Percentiles rank a stretch among this genome's conserved stretches.
Evolutionary conservation across 1,140 invertebrate genomes (phyloP).

Genomic region (Glossosoma conforme): DNA sequence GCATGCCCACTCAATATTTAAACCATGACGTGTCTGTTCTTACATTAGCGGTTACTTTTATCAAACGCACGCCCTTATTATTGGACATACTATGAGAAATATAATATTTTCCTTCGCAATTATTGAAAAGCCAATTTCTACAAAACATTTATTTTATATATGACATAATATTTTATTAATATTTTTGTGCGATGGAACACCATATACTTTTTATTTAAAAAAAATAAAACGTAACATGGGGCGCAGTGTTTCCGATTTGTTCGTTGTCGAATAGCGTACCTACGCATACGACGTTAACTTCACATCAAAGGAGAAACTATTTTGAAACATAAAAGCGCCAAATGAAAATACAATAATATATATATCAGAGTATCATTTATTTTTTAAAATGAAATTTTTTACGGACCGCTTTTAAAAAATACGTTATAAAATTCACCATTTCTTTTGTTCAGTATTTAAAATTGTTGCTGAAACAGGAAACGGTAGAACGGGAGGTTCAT

Average conservation of each 20-base stretch:
- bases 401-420: background rate
- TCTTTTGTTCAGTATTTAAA: constrained; percentile 15
- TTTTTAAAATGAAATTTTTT: background rate
- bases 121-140: background rate
- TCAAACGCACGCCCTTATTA: constrained; percentile 1
- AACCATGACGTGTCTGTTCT: constrained; percentile 1
- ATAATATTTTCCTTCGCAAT: background rate
- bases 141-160: background rate
- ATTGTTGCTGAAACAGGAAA: constrained; percentile 16
- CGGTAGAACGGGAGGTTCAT: constrained; percentile 6
- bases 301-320: constrained; percentile 20
- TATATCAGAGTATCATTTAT: background rate
- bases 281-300: constrained; percentile 18
- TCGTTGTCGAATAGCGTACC: constrained; percentile 18
- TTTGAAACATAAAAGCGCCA: constrained; percentile 20
- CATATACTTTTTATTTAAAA: too few species aligned
- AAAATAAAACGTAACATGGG: too few species aligned
- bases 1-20: background rate
- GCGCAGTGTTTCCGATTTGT: constrained; percentile 4
- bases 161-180: background rate
- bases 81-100: background rate
- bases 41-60: background rate
- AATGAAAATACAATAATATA: background rate
- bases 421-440: background rate
- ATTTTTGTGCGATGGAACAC: too few species aligned